These are phyloP conservation scores for Acanthacorydalis orientalis DNA, from an alignment of 2,888 invertebrate species.

Conservation along the genomic window DNA sequence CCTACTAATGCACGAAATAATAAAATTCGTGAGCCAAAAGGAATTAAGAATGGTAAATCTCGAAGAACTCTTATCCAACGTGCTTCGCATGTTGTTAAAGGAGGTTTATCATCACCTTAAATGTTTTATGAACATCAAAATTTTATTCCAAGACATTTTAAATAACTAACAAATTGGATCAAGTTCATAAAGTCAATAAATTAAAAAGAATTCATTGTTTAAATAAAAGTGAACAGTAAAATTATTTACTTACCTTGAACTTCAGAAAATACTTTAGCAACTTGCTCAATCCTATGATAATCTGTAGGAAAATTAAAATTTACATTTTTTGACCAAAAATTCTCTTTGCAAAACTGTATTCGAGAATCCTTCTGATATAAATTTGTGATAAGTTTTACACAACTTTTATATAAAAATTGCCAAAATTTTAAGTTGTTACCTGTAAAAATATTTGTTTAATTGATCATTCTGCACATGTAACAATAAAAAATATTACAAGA, in stretches of 20 bases:
- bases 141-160: not conserved
- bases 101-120: conserved; percentile 58
- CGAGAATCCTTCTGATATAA: conserved; percentile 6
- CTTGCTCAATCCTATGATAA: conserved; percentile 5
- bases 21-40: conserved; percentile 77
- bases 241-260: conserved; percentile 1
- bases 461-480: too few relatives aligned
- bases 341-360: conserved; percentile 5
- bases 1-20: conserved; percentile 57
- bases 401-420: conserved; percentile 5
- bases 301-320: conserved; percentile 6
- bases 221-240: not conserved
- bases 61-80: conserved; percentile 74
- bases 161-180: too few relatives aligned
- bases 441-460: not conserved
- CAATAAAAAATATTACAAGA: not conserved
- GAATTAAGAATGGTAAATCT: conserved; percentile 87
- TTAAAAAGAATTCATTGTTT: not conserved
- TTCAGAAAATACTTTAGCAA: conserved; percentile 2
- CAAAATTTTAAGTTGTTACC: conserved; percentile 5
- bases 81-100: conserved; percentile 73
- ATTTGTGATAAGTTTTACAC: conserved; percentile 5
- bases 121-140: not conserved
- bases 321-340: conserved; percentile 5
- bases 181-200: not conserved